Evolutionary conservation across 2,888 invertebrate species (phyloP).

Genomic region (Sepioteuthis lessoniana): DNA sequence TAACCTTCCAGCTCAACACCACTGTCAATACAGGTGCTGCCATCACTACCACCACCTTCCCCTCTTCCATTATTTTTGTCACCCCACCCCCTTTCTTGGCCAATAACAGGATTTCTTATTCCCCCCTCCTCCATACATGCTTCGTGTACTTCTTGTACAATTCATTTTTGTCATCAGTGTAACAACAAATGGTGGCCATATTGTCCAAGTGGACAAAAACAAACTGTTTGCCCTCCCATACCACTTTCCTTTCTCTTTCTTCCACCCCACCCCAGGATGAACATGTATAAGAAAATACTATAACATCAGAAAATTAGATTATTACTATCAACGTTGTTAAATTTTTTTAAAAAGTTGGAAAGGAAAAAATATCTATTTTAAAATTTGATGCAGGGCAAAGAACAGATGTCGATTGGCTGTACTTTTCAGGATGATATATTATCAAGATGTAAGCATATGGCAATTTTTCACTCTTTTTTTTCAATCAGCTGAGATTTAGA

Average conservation of each 20-base stretch:
- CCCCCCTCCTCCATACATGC: not conserved
- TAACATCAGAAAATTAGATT: too few relatives aligned
- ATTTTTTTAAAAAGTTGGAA: too few relatives aligned
- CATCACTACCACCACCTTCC: not conserved
- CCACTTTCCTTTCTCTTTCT: not conserved
- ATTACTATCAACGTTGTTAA: too few relatives aligned
- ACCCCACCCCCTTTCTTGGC: not conserved
- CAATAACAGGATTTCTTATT: not conserved
- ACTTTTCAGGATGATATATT: too few relatives aligned
- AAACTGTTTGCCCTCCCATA: not conserved
- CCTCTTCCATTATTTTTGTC: too few relatives aligned
- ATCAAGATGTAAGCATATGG: not conserved
- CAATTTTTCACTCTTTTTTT: not conserved
- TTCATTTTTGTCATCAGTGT: not conserved
- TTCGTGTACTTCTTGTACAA: not conserved
- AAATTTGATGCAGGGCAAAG: too few relatives aligned
- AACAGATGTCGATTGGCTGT: too few relatives aligned
- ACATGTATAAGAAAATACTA: too few relatives aligned
- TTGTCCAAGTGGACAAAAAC: not conserved
- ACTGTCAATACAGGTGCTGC: slow-evolving; percentile 23
- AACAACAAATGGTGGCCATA: not conserved
- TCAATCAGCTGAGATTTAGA: not conserved
- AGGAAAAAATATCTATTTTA: too few relatives aligned
- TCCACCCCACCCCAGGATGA: too few relatives aligned
- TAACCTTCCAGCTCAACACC: slow-evolving; percentile 1